Base-by-base conservation (phyloP, 2,888 invertebrate species). In the Esperia sulphurella region DNA sequence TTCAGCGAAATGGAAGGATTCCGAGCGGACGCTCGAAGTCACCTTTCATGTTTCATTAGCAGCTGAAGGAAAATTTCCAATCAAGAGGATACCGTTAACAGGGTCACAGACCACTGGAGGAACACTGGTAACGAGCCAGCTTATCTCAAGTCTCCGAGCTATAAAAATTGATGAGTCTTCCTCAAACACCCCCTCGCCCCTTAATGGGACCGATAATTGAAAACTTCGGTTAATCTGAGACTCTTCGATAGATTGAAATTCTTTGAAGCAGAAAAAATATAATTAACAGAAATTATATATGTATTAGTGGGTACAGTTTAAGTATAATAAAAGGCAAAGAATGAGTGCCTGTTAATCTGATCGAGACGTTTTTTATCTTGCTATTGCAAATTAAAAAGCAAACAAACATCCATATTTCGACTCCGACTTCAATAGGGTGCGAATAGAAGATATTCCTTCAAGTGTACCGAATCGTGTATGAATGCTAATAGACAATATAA, bases 131-230 rank as follows among this genome's bases (percentile, higher is more conserved):
- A 74, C 68, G 71, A 69, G 65, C 59, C 40, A 58, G 67, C 71
- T 74, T 76, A 77, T 76, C 74, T 70, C 54, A 53, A 64, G 65
- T 53, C 58, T 61, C 48, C 48, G 49, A 52, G 71, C 72, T 65
- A 73, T 77, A 78, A 78, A 79, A 77, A 75, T 76, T 77, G 74
- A 77, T 78, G 78, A 71, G 71, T 58, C 64, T 61, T 65, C 61
- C 66, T 64, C 64, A 61, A 66, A 58, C 65, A 63, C 63, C 68
- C 63, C 60, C 57, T 62, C 62, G 65, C 63, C 60, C 65, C 65
- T 66, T 75, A 80, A 80, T 75, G 75, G 76, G 64, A 58, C 68
- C 77, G 75, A 80, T 81, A 82, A 82, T 80, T 82, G 81, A 81
- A 81, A 81, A 81, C 79, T 80, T 81, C 67, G 71, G 74, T 75